A percentile compares a stretch with the other conserved stretches of the same genome.
phyloP scores from a whole-genome alignment of 2,113 vertebrate genomes.

The Tupaia chinensis region DNA sequence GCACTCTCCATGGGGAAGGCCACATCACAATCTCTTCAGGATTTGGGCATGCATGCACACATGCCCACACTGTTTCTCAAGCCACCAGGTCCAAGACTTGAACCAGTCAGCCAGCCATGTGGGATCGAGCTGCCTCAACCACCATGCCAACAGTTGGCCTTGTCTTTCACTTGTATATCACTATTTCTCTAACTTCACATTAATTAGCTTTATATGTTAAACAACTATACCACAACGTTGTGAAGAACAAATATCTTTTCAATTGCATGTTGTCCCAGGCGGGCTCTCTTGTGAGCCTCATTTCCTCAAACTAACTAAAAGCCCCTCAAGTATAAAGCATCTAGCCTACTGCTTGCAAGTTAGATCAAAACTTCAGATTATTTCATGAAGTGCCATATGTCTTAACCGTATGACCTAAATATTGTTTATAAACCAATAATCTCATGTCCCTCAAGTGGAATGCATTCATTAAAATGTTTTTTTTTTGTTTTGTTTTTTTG shows the following conservation, averaged over 20 bases:
- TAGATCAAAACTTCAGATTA: background rate
- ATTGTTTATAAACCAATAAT: background rate
- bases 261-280: background rate
- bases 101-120: too few relatives aligned
- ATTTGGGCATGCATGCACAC: too few relatives aligned
- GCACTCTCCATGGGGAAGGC: too few relatives aligned
- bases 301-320: slow-evolving; percentile 39
- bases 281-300: background rate
- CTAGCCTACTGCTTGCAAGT: background rate
- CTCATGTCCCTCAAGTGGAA: background rate
- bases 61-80: too few relatives aligned
- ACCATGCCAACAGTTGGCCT: background rate
- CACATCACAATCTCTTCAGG: too few relatives aligned
- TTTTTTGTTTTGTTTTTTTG: too few relatives aligned
- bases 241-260: background rate
- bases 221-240: background rate
- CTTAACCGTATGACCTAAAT: background rate
- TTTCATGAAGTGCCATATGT: background rate
- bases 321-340: background rate
- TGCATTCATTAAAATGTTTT: background rate
- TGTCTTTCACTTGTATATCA: background rate
- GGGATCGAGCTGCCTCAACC: background rate
- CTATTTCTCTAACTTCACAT: background rate
- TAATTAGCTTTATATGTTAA: slow-evolving; percentile 24
- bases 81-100: too few relatives aligned